These are phyloP conservation scores for Anadara kagoshimensis DNA, from an alignment of 1,140 invertebrate genomes.

Conservation along the genomic window DNA sequence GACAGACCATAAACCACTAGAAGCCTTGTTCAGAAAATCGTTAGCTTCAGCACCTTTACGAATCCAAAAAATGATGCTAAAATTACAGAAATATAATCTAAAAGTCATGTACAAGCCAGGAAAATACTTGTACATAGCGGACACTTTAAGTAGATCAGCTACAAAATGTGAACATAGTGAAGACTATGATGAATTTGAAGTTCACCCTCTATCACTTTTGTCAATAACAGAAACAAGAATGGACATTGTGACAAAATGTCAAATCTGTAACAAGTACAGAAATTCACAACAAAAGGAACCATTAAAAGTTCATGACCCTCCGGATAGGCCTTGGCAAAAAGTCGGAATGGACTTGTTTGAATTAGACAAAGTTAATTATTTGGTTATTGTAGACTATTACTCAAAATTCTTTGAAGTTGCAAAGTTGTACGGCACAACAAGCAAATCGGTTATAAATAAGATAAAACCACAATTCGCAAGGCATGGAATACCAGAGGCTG, in stretches of 20 bases:
- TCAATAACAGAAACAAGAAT: constrained; percentile 19
- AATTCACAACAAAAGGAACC: background rate
- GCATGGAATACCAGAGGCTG: constrained; percentile 9
- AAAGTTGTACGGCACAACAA: background rate
- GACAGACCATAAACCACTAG: constrained; percentile 49
- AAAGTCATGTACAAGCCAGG: constrained; percentile 60
- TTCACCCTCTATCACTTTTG: constrained; percentile 1
- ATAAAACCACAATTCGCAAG: background rate
- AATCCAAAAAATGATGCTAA: constrained; percentile 54
- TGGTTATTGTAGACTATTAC: background rate
- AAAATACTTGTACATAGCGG: too few relatives aligned
- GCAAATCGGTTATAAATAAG: background rate
- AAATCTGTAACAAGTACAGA: background rate
- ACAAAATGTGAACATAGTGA: constrained; percentile 72
- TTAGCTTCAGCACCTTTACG: constrained; percentile 27
- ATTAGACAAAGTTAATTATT: background rate
- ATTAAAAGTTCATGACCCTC: background rate
- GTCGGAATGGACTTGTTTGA: background rate
- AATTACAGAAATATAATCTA: constrained; percentile 71
- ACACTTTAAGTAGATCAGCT: too few relatives aligned
- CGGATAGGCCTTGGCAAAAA: background rate
- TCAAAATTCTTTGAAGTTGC: background rate
- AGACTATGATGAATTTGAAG: constrained; percentile 32
- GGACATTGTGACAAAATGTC: background rate
- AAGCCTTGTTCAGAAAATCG: constrained; percentile 38